A percentile compares a stretch with the other conserved stretches of the same genome.
Conservation (phyloP, 2,113 vertebrate genomes). For the Leiothrix lutea region DNA sequence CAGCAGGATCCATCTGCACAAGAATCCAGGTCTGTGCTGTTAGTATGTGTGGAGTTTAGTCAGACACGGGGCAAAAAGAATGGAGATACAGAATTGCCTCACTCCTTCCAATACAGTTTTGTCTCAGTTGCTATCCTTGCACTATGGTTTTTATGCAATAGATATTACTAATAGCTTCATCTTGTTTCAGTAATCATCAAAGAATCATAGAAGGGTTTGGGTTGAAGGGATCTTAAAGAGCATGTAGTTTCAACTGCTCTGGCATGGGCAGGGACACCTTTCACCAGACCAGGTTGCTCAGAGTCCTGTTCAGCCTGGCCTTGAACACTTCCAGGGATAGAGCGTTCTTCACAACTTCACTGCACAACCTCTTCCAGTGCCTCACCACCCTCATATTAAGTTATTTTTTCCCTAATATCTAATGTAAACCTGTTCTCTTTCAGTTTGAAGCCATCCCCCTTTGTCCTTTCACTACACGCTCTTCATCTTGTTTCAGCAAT, state of each 20-base stretch:
- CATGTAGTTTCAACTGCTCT: fast-evolving
- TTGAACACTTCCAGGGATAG: neutral
- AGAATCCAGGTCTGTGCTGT: neutral
- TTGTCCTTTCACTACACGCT: neutral
- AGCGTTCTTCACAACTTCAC: neutral
- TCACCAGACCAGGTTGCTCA: neutral
- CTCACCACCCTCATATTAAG: neutral
- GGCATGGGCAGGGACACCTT: neutral
- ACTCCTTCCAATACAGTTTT: fast-evolving
- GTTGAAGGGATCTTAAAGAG: neutral
- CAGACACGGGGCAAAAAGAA: neutral
- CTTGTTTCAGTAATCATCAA: neutral
- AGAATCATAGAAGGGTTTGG: neutral
- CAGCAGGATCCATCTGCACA: neutral
- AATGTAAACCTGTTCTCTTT: neutral
- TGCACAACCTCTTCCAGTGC: neutral
- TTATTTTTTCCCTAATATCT: neutral
- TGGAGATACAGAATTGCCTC: neutral
- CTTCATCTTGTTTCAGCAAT: neutral
- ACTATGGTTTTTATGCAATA: neutral
- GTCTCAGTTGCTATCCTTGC: fast-evolving
- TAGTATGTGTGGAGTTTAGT: neutral
- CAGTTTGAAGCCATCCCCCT: neutral
- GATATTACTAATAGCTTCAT: neutral
- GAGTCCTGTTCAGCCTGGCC: neutral